Evolutionary conservation across 2,797 vertebrate species (phyloP).

Genomic region (Pipistrellus nathusii): DNA sequence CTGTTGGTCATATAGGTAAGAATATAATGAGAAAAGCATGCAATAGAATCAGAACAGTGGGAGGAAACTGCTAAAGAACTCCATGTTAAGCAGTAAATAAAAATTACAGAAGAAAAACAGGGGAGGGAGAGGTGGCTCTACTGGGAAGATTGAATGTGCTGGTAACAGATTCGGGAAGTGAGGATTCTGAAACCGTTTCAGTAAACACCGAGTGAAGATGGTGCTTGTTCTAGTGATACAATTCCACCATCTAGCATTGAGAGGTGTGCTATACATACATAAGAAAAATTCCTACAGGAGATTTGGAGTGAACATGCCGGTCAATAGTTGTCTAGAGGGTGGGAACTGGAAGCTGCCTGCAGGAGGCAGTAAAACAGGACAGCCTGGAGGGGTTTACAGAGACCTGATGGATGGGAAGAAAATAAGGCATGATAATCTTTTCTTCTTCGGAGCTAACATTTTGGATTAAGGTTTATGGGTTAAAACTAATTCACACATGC

Average conservation of each 20-base stretch:
- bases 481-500: constrained; percentile 8
- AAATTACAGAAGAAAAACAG: not conserved
- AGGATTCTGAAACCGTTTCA: not conserved
- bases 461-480: not conserved
- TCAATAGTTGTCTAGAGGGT: not conserved
- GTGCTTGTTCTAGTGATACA: not conserved
- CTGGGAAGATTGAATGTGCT: not conserved
- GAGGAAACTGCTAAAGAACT: not conserved
- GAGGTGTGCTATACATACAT: not conserved
- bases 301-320: not conserved
- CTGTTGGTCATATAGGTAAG: not conserved
- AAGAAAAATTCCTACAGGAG: not conserved
- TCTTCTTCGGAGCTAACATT: not conserved
- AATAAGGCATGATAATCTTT: not conserved
- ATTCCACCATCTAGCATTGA: not conserved
- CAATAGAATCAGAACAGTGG: not conserved
- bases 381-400: not conserved
- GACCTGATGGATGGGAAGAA: not conserved
- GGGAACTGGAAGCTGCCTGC: not conserved
- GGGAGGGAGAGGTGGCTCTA: no score
- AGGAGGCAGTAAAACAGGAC: not conserved
- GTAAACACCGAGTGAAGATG: not conserved
- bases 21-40: not conserved
- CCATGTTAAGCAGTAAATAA: not conserved
- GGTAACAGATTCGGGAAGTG: not conserved